Evolutionary conservation across 2,113 vertebrate genomes (phyloP), one percentile per base, ranked within the genome.

Genomic region (Ranitomeya imitator): DNA sequence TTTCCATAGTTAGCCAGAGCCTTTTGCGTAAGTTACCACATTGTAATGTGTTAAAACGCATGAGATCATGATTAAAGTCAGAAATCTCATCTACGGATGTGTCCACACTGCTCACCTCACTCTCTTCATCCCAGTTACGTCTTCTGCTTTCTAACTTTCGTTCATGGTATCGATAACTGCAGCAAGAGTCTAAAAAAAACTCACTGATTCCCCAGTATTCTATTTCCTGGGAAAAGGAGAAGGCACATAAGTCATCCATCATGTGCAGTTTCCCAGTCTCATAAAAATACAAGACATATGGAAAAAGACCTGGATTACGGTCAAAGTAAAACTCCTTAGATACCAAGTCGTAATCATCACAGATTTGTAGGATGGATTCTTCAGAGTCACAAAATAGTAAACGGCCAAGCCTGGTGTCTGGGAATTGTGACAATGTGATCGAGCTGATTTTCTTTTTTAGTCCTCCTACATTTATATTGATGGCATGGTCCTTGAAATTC

Each of bases 141-240:
- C 95, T 96, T 3, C 95, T 94, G 87, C 94, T 95, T 91, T 96
- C 95, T 92, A 99, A 94, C 23, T 98, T 97, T 78, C 98, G 96
- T 91, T 99, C 98, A 0, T 98, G 97, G 93, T 97, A 99, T 59
- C 97, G 97, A 89, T 97, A 97, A 90, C 97, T 99, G 90, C 98
- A 99, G 94, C 98, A 99, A 5, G 94, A 93, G 93, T 98, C 98
- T 92, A 99, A 94, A 92, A 98, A 98, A 94, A 96, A 97, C 86
- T 99, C 98, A 0, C 97, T 97, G 94, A 99, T 97, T 92, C 98
- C 98, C 98, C 98, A 99, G 92, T 99, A 99, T 91, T 99, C 98
- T 0, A 99, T 97, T 94, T 99, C 98, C 94, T 99, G 98, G 91
- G 97, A 97, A 92, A 99, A 99, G 90, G 97, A 99, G 94, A 99